These are phyloP conservation scores for Aphidoletes aphidimyza DNA, from an alignment of 2,888 invertebrate genomes.

Conservation along the genomic window DNA sequence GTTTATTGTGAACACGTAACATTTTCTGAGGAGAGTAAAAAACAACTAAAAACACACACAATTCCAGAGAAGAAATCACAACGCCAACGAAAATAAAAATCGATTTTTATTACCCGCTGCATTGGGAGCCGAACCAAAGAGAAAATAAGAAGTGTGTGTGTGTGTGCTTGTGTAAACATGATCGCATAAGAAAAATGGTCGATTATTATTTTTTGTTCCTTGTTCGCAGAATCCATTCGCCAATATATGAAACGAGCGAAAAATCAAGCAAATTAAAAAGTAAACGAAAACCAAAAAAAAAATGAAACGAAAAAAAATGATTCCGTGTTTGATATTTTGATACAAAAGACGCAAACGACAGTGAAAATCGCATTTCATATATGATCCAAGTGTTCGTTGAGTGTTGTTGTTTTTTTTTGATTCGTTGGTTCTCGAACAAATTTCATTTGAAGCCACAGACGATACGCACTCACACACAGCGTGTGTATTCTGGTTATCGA, in stretches of 20 bases:
- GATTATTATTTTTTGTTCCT: conserved; percentile 16
- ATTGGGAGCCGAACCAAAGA: not conserved
- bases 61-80: not conserved
- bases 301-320: not conserved
- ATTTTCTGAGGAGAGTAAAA: not conserved
- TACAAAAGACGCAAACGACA: not conserved
- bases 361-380: not conserved
- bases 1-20: too few relatives aligned
- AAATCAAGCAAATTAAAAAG: not conserved
- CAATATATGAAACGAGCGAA: not conserved
- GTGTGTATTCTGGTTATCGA: not conserved
- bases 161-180: conserved; percentile 35
- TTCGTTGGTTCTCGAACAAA: not conserved
- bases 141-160: not conserved
- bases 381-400: too few relatives aligned
- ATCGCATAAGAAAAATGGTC: conserved; percentile 35
- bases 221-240: not conserved
- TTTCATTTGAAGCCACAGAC: not conserved
- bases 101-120: not conserved
- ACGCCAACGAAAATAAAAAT: conserved; percentile 1
- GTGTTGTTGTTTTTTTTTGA: too few relatives aligned
- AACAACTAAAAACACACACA: not conserved
- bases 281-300: not conserved
- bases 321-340: conserved; percentile 41
- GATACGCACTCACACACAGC: not conserved